A percentile compares a stretch with the other conserved stretches of the same genome.
phyloP scores from a whole-genome alignment of 2,113 vertebrate species.

The Eublepharis macularius region DNA sequence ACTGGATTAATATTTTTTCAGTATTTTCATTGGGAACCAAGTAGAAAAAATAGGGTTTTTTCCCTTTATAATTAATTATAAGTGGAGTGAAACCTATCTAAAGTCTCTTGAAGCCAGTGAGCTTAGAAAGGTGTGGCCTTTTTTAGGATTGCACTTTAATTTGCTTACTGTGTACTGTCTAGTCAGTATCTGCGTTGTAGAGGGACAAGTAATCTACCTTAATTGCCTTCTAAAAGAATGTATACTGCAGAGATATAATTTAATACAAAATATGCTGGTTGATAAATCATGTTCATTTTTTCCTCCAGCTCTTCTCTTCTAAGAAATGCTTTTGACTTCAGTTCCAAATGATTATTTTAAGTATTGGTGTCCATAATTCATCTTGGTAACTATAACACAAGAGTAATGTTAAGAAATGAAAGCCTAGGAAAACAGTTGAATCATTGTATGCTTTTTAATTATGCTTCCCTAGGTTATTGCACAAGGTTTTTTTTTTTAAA shows the following conservation, averaged over 20 bases:
- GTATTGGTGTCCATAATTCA: background rate
- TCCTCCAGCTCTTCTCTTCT: background rate
- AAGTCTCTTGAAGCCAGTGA: no score
- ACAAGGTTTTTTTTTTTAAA: background rate
- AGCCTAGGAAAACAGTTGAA: background rate
- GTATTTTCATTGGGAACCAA: background rate
- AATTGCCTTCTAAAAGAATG: background rate
- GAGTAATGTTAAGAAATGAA: background rate
- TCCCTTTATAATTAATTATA: background rate
- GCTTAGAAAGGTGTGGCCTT: no score
- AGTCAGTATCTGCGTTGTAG: background rate
- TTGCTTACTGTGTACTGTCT: background rate
- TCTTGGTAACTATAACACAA: background rate
- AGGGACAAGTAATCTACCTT: background rate
- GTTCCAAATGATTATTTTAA: background rate
- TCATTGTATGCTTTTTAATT: background rate
- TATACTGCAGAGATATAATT: background rate
- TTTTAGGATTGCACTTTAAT: background rate
- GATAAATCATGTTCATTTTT: background rate
- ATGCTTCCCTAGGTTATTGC: background rate
- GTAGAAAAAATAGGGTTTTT: background rate
- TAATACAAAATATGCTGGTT: background rate
- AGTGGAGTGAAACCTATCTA: no score
- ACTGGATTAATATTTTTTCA: background rate
- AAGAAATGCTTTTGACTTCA: background rate